These are phyloP conservation scores for Phasia obesa DNA, from an alignment of 2,888 invertebrate genomes.

Conservation along the genomic window DNA sequence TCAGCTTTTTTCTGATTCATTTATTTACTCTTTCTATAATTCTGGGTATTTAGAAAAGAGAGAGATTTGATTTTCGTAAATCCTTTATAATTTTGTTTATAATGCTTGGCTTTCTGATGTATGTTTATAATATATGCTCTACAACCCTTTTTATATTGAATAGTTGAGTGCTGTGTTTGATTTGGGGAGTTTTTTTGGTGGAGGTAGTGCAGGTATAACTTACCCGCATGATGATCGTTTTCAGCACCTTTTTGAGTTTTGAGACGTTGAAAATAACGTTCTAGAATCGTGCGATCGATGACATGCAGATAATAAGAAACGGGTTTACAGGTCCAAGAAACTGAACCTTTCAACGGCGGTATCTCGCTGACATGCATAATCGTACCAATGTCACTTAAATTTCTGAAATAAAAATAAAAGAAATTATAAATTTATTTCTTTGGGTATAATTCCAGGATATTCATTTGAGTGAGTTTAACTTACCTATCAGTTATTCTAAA, in stretches of 20 bases:
- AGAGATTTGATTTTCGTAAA: constrained; percentile 18
- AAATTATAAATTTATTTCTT: neutral
- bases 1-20: constrained; percentile 7
- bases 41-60: constrained; percentile 15
- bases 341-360: constrained; percentile 96
- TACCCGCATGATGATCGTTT: constrained; percentile 80
- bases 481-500: constrained; percentile 96
- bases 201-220: constrained; percentile 73
- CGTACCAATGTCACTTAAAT: constrained; percentile 98
- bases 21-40: constrained; percentile 26
- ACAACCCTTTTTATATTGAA: constrained; percentile 10
- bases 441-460: neutral
- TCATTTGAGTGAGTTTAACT: constrained; percentile 55
- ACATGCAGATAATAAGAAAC: constrained; percentile 99
- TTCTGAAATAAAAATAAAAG: constrained; percentile 83
- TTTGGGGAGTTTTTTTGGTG: too few species aligned
- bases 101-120: constrained; percentile 32
- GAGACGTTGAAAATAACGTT: constrained; percentile 97
- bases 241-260: constrained; percentile 91
- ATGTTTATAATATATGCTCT: constrained; percentile 9
- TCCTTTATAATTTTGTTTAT: constrained; percentile 1
- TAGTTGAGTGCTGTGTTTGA: constrained; percentile 26
- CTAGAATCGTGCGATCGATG: constrained; percentile 98
- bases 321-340: constrained; percentile 99
- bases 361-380: constrained; percentile 99